Evolutionary conservation across 30 jellyfish, hydroid and myxozoan genomes (phyloP).

Genomic region (Hydractinia symbiolongicarpus): DNA sequence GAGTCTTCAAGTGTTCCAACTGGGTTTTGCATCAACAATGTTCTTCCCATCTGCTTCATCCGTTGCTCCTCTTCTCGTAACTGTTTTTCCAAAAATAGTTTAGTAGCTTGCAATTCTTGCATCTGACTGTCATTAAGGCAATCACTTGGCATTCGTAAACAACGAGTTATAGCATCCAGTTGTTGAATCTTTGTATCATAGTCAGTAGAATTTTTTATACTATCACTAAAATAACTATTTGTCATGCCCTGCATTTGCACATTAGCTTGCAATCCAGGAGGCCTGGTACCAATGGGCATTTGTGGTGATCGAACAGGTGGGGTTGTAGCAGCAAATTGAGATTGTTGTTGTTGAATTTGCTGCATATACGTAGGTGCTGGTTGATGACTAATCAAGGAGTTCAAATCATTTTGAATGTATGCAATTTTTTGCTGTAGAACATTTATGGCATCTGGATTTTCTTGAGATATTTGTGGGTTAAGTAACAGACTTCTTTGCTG

Average conservation of each 20-base stretch:
- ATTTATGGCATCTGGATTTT: not conserved
- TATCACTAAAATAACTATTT: not conserved
- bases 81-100: slow-evolving; percentile 10
- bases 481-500: not conserved
- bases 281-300: slow-evolving; percentile 3
- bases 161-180: slow-evolving; percentile 11
- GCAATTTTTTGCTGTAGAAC: not conserved
- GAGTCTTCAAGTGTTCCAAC: too few species aligned
- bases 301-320: not conserved
- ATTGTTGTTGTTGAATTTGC: not conserved
- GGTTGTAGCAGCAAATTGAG: not conserved
- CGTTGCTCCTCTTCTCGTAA: slow-evolving; percentile 11
- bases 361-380: not conserved
- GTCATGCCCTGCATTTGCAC: not conserved
- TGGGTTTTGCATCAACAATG: too few species aligned
- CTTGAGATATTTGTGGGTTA: not conserved
- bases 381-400: not conserved
- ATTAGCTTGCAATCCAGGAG: not conserved
- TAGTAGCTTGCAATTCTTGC: slow-evolving; percentile 1
- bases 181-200: slow-evolving; percentile 10
- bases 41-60: not conserved
- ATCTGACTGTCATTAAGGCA: slow-evolving; percentile 6
- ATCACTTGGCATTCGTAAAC: slow-evolving; percentile 20
- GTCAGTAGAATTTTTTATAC: not conserved
- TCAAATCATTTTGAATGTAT: not conserved